A percentile compares a stretch with the other conserved stretches of the same genome.
phyloP scores from a whole-genome alignment of 2,888 invertebrate species.

The Congeria kusceri region DNA sequence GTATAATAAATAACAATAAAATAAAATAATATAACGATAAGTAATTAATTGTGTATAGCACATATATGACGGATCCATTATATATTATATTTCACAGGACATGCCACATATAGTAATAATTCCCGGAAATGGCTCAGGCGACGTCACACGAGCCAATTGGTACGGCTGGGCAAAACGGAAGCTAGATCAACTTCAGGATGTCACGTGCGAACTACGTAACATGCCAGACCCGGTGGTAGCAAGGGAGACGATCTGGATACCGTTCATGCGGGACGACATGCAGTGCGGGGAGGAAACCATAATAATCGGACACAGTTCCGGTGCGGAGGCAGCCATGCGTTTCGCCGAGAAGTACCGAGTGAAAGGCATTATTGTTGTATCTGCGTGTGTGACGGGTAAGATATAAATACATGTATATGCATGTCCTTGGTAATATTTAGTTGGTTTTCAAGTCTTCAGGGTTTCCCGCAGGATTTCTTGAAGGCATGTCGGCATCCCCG shows the following conservation, averaged over 20 bases:
- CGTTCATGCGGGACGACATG: slow-evolving; percentile 81
- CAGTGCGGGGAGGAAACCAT: slow-evolving; percentile 79
- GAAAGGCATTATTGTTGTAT: slow-evolving; percentile 80
- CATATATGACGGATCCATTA: too few species aligned
- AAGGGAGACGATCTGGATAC: slow-evolving; percentile 79
- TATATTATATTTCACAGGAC: too few species aligned
- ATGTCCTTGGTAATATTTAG: too few species aligned
- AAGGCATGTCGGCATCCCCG: too few species aligned
- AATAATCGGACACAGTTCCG: slow-evolving; percentile 83
- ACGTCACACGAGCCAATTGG: slow-evolving; percentile 80
- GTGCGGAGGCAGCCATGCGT: slow-evolving; percentile 83
- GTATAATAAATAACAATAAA: too few species aligned
- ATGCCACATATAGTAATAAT: slow-evolving; percentile 76
- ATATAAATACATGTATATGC: not conserved
- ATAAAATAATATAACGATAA: too few species aligned
- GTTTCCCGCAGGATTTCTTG: too few species aligned
- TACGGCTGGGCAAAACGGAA: slow-evolving; percentile 79
- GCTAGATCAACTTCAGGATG: slow-evolving; percentile 59
- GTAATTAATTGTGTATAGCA: too few species aligned
- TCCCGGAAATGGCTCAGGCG: slow-evolving; percentile 81
- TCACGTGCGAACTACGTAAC: slow-evolving; percentile 73
- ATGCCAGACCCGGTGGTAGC: slow-evolving; percentile 83
- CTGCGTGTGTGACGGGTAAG: slow-evolving; percentile 74
- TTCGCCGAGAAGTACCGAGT: slow-evolving; percentile 78
- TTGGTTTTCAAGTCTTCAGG: too few species aligned